These are phyloP conservation scores for Balearica regulorum DNA, from an alignment of 2,797 vertebrate species.

Conservation along the genomic window DNA sequence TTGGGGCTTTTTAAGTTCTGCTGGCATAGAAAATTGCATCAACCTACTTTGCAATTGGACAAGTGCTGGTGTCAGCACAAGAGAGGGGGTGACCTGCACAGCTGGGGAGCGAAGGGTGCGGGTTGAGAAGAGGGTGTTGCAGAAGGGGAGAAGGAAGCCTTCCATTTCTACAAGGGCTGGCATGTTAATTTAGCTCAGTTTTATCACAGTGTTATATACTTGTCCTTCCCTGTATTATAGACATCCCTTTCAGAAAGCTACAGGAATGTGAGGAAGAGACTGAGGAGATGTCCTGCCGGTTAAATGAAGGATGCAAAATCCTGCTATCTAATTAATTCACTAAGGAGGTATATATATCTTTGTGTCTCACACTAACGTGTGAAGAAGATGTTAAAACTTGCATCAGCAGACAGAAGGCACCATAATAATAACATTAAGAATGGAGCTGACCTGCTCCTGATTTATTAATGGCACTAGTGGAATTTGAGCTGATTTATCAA, in stretches of 20 bases:
- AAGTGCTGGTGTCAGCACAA: neutral
- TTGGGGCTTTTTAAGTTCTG: neutral
- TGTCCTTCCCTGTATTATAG: neutral
- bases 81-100: neutral
- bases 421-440: neutral
- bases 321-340: neutral
- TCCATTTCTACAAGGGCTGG: neutral
- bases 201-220: neutral
- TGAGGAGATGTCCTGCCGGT: neutral
- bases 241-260: neutral
- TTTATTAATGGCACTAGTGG: slow-evolving; percentile 5
- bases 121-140: neutral
- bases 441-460: neutral
- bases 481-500: slow-evolving; percentile 48
- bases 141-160: neutral
- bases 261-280: neutral
- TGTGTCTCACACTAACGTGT: neutral
- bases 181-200: neutral
- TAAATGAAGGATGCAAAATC: neutral
- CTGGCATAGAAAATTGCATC: neutral
- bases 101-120: neutral
- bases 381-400: slow-evolving; percentile 24
- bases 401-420: slow-evolving; percentile 20
- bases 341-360: neutral
- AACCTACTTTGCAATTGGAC: neutral